Evolutionary conservation across 2,797 vertebrate genomes (phyloP), one percentile per base, ranked within the genome.

Genomic region (Labroides dimidiatus): DNA sequence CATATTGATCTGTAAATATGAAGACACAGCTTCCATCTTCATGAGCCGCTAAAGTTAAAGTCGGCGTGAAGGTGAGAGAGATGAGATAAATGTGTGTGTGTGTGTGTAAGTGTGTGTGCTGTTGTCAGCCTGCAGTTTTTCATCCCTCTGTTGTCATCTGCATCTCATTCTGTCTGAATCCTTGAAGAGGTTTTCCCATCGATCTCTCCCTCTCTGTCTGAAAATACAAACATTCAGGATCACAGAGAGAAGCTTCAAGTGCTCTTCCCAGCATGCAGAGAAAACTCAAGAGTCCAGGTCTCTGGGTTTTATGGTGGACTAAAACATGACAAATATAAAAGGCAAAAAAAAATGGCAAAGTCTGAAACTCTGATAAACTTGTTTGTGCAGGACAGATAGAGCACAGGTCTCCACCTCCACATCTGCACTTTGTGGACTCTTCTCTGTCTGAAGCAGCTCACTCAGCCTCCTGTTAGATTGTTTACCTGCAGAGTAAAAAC

Each of bases 151-250:
- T 69, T 76, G 71, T 85, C 72, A 77, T 81, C 70, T 81, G 58
- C 81, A 75, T 81, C 75, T 89, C 70, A 71, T 81, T 84, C 66
- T 54, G 53, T 70, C 64, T 37, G 50, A 72, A 80, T 80, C 84
- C 72, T 82, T 76, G 76, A 80, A 84, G 81, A 82, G 65, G 78
- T 67, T 85, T 87, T 84, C 81, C 84, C 21, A 42, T 59, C 82
- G 74, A 69, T 81, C 69, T 69, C 71, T 70, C 55, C 42, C 55
- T 69, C 67, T 63, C 64, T 13, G 17, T 55, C 56, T 69, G n/a
- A 78, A 74, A 70, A 57, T 44, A 67, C 60, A 53, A 65, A 65
- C 33, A 42, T 64, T 19, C 50, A 59, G 10, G 62, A 58, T 78
- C 58, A 72, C 1, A 1, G 47, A 24, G 56, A 43, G 27, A n/a